phyloP scores from a whole-genome alignment of 2,888 invertebrate species.

The Ectemnius cavifrons region DNA sequence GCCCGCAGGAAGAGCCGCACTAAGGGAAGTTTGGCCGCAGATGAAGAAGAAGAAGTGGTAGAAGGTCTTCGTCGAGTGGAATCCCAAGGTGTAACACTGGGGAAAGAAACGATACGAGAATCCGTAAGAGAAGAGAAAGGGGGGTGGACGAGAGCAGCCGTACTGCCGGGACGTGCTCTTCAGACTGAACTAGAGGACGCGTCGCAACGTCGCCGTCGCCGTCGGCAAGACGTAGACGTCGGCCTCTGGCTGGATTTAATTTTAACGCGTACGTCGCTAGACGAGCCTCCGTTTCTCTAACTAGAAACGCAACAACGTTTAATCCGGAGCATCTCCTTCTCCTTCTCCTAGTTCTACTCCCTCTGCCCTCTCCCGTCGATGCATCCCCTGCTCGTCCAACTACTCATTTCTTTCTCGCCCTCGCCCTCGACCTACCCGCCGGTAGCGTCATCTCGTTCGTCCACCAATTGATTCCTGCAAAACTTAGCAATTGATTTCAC shows the following conservation, averaged over 20 bases:
- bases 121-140: constrained; percentile 26
- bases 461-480: constrained; percentile 56
- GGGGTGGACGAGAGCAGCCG: constrained; percentile 61
- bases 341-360: neutral
- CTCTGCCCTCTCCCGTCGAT: neutral
- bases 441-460: constrained; percentile 13
- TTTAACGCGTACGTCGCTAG: constrained; percentile 72
- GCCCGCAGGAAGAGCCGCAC: too few relatives aligned
- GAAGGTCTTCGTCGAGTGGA: too few relatives aligned
- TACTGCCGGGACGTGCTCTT: constrained; percentile 74
- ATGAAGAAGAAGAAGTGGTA: neutral
- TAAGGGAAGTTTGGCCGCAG: neutral
- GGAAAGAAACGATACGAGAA: neutral
- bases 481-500: constrained; percentile 60
- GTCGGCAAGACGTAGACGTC: constrained; percentile 66
- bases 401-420: constrained; percentile 6
- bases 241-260: constrained; percentile 74
- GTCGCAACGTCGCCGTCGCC: constrained; percentile 66
- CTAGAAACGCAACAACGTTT: constrained; percentile 37
- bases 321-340: constrained; percentile 25
- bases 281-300: constrained; percentile 67
- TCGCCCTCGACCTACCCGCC: constrained; percentile 2
- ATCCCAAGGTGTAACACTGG: neutral
- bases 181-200: constrained; percentile 78
- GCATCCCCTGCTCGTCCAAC: neutral